Percentiles rank a stretch among this genome's conserved stretches.
These are phyloP conservation scores for Todiramphus chloris DNA, from an alignment of 2,113 vertebrate species.

Conservation along the genomic window DNA sequence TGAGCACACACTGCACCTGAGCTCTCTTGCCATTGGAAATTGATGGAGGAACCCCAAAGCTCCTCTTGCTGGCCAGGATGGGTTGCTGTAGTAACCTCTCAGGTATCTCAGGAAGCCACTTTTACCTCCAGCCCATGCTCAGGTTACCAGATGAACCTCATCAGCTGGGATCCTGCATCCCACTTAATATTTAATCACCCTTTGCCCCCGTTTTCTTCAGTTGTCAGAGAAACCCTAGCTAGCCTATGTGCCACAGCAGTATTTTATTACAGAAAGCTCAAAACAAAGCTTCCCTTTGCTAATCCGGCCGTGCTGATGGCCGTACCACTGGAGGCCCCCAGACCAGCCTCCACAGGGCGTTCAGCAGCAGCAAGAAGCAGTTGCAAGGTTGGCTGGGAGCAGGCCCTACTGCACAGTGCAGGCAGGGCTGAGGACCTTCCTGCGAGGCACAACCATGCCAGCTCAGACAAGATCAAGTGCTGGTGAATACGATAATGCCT, in stretches of 20 bases:
- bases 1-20: background rate
- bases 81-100: background rate
- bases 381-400: background rate
- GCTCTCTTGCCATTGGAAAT: background rate
- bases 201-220: slow-evolving; percentile 31
- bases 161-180: background rate
- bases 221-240: background rate
- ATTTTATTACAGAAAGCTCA: slow-evolving; percentile 8
- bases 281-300: background rate
- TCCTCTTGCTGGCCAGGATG: background rate
- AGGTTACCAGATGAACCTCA: slow-evolving; percentile 9
- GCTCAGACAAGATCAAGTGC: background rate
- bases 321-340: rapidly evolving
- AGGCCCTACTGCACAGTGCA: background rate
- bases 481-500: background rate
- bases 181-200: slow-evolving; percentile 47
- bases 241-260: background rate
- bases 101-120: background rate
- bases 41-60: background rate
- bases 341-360: background rate
- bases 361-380: background rate
- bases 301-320: background rate
- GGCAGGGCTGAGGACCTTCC: background rate
- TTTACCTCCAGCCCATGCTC: background rate
- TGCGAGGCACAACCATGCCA: rapidly evolving